Evolutionary conservation across 2,888 invertebrate species (phyloP), one percentile per base, ranked within the genome.

Genomic region (Agelastica alni): DNA sequence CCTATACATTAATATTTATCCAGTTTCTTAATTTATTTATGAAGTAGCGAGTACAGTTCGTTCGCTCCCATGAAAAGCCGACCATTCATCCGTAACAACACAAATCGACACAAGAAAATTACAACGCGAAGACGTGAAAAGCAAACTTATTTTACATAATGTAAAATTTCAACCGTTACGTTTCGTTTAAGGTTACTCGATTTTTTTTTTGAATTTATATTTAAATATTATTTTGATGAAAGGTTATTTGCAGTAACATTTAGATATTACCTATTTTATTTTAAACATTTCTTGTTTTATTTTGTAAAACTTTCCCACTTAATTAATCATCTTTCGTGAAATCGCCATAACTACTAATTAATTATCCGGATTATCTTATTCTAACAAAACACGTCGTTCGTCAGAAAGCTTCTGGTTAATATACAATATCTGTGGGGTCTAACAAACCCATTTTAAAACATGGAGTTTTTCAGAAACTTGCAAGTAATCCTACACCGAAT

Each of bases 401-500:
- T 39, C 44, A 51, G 53, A 51, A 46, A 44, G 61, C 62, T 62
- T 60, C 62, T 62, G 59, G 53, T 59, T 58, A 55, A 51, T 47
- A 28, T 57, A n/a, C n/a, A 31, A 41, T 30, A 12, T 59, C 60
- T 57, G 67, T 64, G 65, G 51, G 62, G 64, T 62, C 59, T 51
- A 3, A 6, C 32, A 32, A 36, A 13, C 42, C 26, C 12, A 49
- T 51, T 42, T 59, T 55, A 59, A 51, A 59, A 54, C 57, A 61
- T 61, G 59, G 61, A 56, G 56, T 53, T 58, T n/a, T 53, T 59
- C 17, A 49, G 56, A 64, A 65, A 67, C 61, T 67, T 71, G 71
- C 72, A 69, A 69, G 71, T 73, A 71, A 72, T 70, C 68, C 66
- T 64, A 59, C 52, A 59, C 61, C 34, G 53, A 63, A 59, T 66